Evolutionary conservation across 2,797 vertebrate species (phyloP), one percentile per base, ranked within the genome.

Genomic region (Coregonus suidteri): DNA sequence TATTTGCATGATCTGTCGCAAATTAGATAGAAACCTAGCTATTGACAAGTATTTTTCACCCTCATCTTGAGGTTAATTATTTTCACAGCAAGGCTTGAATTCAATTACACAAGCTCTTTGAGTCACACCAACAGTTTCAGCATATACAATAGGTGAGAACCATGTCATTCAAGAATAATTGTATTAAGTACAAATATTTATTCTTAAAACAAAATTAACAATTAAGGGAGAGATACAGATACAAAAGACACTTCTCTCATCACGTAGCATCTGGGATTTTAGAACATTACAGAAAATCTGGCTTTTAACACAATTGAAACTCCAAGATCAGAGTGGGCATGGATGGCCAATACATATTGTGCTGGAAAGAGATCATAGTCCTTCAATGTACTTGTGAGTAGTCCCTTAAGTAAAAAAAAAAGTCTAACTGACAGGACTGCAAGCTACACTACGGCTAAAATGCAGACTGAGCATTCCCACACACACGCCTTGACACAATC

Each of bases 21-120:
- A 11, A 47, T 11, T 11, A 47, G 41, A 47, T 47, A 11, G 41
- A 47, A 47, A 47, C 41, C 41, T 47, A 1, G 96, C 94, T 88
- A 97, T 96, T 20, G 2, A 25, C 1, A 25, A 25, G n/a, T 3
- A 64, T 64, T 25, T 64, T 64, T n/a, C 56, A 1, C n/a, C 20
- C 59, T 25, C 9, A 20, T 59, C 2, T 9, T 47, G 41, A 47
- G 41, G 41, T 47, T 47, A 47, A 3, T 47, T 0, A 47, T 47
- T 47, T 47, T 47, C 41, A 47, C 41, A 47, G 7, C 7, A 47
- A 47, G 41, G 41, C 41, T 47, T 47, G 41, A 47, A 47, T 47
- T 47, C 9, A 47, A 47, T 2, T 13, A 47, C 41, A 47, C 41
- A 47, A 47, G 41, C 41, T 11, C 7, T 41, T 41, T 9, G 41